A percentile compares a stretch with the other conserved stretches of the same genome.
Conservation (phyloP, 2,888 invertebrate genomes). For the Acanthoscelides obtectus region DNA sequence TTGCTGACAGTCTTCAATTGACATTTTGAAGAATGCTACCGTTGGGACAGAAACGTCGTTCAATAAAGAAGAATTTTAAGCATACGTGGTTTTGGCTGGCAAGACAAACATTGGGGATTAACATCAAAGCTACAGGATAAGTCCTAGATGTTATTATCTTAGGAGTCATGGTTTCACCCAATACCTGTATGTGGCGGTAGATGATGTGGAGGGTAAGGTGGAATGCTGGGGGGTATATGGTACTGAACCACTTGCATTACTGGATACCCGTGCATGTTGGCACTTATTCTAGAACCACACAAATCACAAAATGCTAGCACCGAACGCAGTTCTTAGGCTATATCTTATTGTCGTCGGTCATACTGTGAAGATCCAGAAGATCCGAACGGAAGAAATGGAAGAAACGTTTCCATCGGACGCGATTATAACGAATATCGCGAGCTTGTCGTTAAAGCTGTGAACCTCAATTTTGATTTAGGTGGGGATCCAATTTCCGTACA, state of each 20-base stretch:
- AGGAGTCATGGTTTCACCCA: slow-evolving; percentile 19
- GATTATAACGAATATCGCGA: slow-evolving; percentile 9
- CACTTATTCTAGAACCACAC: not conserved
- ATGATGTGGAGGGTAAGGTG: slow-evolving; percentile 41
- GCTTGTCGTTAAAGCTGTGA: slow-evolving; percentile 25
- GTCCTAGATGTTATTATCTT: too few relatives aligned
- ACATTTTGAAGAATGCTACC: too few relatives aligned
- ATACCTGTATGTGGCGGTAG: slow-evolving; percentile 19
- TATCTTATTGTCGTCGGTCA: not conserved
- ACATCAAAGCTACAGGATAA: too few relatives aligned
- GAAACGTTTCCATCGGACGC: slow-evolving; percentile 2
- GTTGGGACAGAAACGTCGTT: too few relatives aligned
- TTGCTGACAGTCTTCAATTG: too few relatives aligned
- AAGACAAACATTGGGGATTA: too few relatives aligned
- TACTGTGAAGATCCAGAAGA: not conserved
- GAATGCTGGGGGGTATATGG: slow-evolving; percentile 52
- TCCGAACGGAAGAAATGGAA: not conserved
- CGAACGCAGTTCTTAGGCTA: not conserved
- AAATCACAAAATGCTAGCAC: slow-evolving; percentile 1
- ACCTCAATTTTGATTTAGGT: slow-evolving; percentile 27
- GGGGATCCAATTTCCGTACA: slow-evolving; percentile 18
- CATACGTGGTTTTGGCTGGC: too few relatives aligned
- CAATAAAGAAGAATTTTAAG: too few relatives aligned
- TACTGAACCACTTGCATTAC: slow-evolving; percentile 65
- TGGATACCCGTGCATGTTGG: slow-evolving; percentile 58